These are phyloP conservation scores for Eulithis testata DNA, from an alignment of 2,888 invertebrate species.

Conservation along the genomic window DNA sequence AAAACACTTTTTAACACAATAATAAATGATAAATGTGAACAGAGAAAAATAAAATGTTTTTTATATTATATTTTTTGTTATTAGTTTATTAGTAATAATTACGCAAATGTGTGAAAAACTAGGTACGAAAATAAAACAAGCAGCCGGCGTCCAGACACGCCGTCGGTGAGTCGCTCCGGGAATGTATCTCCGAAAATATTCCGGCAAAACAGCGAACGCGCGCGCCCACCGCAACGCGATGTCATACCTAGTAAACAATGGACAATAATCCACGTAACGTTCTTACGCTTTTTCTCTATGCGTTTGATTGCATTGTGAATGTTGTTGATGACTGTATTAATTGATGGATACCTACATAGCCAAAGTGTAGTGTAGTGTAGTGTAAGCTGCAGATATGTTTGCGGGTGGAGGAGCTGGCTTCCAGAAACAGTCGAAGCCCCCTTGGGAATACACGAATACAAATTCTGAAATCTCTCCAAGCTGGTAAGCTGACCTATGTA, in stretches of 20 bases:
- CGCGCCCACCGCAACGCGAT: slow-evolving; percentile 38
- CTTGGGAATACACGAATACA: slow-evolving; percentile 55
- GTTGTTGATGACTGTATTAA: neutral
- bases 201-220: slow-evolving; percentile 46
- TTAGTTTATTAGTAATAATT: too few relatives aligned
- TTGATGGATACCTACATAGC: neutral
- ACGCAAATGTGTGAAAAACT: slow-evolving; percentile 52
- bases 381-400: slow-evolving; percentile 8
- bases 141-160: slow-evolving; percentile 49
- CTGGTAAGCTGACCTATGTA: slow-evolving; percentile 46
- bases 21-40: too few relatives aligned
- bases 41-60: too few relatives aligned
- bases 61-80: too few relatives aligned
- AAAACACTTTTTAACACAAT: too few relatives aligned
- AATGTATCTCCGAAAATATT: slow-evolving; percentile 57
- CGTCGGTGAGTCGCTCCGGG: slow-evolving; percentile 47
- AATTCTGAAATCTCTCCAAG: slow-evolving; percentile 51
- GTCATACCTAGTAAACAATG: slow-evolving; percentile 44
- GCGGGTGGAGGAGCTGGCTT: slow-evolving; percentile 60
- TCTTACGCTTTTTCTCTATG: neutral
- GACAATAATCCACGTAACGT: neutral
- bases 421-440: slow-evolving; percentile 62
- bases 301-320: neutral
- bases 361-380: neutral
- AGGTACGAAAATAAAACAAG: slow-evolving; percentile 57